Percentiles rank a stretch among this genome's conserved stretches.
Evolutionary conservation across 2,888 invertebrate genomes (phyloP).

Genomic region (Aphodius granarius): DNA sequence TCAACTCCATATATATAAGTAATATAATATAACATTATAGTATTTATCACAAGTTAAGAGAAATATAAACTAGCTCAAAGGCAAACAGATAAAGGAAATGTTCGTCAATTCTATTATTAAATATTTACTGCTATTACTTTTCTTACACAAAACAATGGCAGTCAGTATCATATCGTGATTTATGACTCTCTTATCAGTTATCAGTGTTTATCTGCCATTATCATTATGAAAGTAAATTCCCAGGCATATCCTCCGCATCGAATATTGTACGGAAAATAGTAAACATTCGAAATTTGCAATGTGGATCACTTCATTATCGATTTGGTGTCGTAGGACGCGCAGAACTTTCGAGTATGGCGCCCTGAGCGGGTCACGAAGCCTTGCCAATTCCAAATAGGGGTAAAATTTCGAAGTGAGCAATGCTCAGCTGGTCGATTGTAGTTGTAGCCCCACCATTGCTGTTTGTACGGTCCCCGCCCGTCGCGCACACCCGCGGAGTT

Average conservation of each 20-base stretch:
- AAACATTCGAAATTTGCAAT: not conserved
- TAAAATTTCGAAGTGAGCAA: slow-evolving; percentile 15
- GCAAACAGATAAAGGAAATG: too few relatives aligned
- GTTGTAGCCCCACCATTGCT: slow-evolving; percentile 29
- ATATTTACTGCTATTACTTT: not conserved
- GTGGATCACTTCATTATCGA: slow-evolving; percentile 31
- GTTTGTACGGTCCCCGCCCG: not conserved
- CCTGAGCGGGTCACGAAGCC: slow-evolving; percentile 12
- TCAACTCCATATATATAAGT: too few relatives aligned
- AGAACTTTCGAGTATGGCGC: slow-evolving; percentile 25
- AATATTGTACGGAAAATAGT: not conserved
- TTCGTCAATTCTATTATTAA: too few relatives aligned
- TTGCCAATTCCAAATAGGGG: slow-evolving; percentile 17
- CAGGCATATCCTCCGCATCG: not conserved
- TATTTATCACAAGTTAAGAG: too few relatives aligned
- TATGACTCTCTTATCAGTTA: not conserved
- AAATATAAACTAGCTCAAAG: too few relatives aligned
- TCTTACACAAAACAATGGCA: not conserved
- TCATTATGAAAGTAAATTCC: not conserved
- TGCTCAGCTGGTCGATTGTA: slow-evolving; percentile 37
- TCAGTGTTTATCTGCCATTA: not conserved
- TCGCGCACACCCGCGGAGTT: not conserved
- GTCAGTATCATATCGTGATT: not conserved
- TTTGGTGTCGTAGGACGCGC: slow-evolving; percentile 28
- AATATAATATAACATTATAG: too few relatives aligned